Evolutionary conservation across 2,113 vertebrate genomes (phyloP).

Genomic region (Zeus faber): DNA sequence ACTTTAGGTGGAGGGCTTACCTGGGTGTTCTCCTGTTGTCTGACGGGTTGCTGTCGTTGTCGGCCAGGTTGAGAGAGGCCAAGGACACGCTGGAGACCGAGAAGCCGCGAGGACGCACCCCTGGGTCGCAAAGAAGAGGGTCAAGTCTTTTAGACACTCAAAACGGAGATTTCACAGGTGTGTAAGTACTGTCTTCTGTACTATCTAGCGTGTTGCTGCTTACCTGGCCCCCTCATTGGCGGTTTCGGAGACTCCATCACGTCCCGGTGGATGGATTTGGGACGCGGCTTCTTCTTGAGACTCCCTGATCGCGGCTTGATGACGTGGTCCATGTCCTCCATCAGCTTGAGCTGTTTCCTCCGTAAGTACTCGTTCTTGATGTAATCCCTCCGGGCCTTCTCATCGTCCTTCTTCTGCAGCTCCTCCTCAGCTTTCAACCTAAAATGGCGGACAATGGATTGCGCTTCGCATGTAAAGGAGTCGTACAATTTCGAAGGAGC

Average conservation of each 20-base stretch:
- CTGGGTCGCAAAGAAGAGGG: slow-evolving; percentile 63
- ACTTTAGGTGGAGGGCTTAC: slow-evolving; percentile 69
- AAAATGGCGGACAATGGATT: not conserved
- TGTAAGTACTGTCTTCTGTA: not conserved
- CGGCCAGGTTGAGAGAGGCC: slow-evolving; percentile 91
- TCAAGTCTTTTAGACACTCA: too few relatives aligned
- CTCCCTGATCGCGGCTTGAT: slow-evolving; percentile 85
- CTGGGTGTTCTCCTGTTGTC: slow-evolving; percentile 90
- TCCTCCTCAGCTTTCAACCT: slow-evolving; percentile 94
- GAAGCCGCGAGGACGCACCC: slow-evolving; percentile 81
- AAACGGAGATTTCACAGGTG: not conserved
- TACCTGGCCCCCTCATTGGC: slow-evolving; percentile 83
- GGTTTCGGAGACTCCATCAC: slow-evolving; percentile 84
- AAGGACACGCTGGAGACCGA: slow-evolving; percentile 92
- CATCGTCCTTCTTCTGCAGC: slow-evolving; percentile 89
- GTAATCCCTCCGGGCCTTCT: slow-evolving; percentile 85
- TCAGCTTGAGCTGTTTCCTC: slow-evolving; percentile 92
- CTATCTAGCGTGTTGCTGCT: slow-evolving; percentile 3
- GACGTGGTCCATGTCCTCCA: slow-evolving; percentile 92
- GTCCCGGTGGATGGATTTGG: slow-evolving; percentile 95
- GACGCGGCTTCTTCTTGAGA: slow-evolving; percentile 89
- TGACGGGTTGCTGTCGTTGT: slow-evolving; percentile 84
- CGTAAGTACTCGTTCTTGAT: slow-evolving; percentile 93
- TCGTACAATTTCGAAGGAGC: too few relatives aligned
- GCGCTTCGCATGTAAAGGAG: too few relatives aligned